Evolutionary conservation across 1,140 invertebrate genomes (phyloP).

Genomic region (Varroa destructor): DNA sequence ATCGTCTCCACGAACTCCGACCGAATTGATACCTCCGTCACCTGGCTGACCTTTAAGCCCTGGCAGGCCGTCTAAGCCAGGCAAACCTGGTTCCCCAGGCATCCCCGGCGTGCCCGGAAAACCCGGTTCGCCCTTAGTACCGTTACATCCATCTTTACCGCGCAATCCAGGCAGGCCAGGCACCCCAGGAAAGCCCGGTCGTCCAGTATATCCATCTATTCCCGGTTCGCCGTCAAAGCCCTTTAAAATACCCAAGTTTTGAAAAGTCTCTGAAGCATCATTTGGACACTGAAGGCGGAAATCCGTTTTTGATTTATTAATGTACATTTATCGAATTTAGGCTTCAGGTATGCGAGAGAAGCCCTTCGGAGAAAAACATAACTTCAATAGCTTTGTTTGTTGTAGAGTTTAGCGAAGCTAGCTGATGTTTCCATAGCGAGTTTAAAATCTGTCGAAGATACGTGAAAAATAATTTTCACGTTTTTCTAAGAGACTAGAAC

Average conservation of each 20-base stretch:
- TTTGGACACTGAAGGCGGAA: too few species aligned
- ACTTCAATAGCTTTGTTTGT: too few species aligned
- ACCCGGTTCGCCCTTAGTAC: background rate
- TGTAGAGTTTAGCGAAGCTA: too few species aligned
- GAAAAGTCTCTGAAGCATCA: too few species aligned
- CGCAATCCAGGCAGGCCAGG: background rate
- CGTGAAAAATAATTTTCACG: too few species aligned
- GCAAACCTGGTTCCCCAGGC: conserved; percentile 34
- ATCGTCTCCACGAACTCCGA: conserved; percentile 8
- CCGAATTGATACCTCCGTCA: conserved; percentile 27
- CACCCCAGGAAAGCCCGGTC: background rate
- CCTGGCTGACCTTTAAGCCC: conserved; percentile 32
- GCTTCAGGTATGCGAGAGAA: too few species aligned
- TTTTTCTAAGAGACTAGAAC: too few species aligned
- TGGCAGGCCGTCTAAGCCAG: conserved; percentile 33
- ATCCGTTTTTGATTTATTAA: too few species aligned
- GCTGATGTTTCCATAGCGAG: too few species aligned
- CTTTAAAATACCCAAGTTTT: background rate
- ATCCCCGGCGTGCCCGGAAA: conserved; percentile 40
- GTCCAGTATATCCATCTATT: background rate
- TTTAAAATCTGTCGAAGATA: too few species aligned
- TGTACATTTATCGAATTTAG: too few species aligned
- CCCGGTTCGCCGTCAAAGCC: background rate
- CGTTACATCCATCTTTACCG: conserved; percentile 13
- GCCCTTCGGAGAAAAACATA: too few species aligned